Base-by-base conservation (phyloP, 2,797 vertebrate genomes). In the Rhinella marina region DNA sequence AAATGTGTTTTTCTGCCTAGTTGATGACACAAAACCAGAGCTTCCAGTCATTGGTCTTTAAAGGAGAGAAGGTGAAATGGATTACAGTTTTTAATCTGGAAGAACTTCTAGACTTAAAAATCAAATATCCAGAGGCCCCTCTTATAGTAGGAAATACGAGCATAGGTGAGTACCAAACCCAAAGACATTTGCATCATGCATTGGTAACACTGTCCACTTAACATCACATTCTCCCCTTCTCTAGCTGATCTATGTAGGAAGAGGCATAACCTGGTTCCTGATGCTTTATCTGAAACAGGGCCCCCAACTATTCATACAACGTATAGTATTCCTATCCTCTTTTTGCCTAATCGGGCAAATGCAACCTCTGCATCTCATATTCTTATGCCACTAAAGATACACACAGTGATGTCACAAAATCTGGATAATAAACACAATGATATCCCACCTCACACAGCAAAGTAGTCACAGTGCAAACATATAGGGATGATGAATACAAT, bases 71-170 rank as follows among this genome's bases (percentile, higher is more conserved):
- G 91, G 91, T 95, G 85, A 95, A 72, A 7, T 96, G 95, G 96
- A 94, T 97, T 92, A 95, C 94, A 68, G 95, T 95, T 0, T 82
- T 90, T 82, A 93, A 92, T 1, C 92, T 98, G 91, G 91, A 94
- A 62, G 95, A 96, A 80, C 94, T 97, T 90, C 90, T 97, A 54
- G 93, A 96, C 87, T 92, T 96, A n/a, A 97, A 96, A 93, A 64
- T 75, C 88, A 93, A 90, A 8, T 92, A 97, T 90, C 95, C 96
- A 0, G 59, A 93, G 88, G 97, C 96, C 11, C 96, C 96, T 0
- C 85, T 97, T 88, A 91, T 97, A 54, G 91, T 97, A 90, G 96
- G 97, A 41, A 97, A 98, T 93, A 97, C 96, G 68, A 95, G 92
- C 91, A 91, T 96, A 23, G 97, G 96, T 96, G 90, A 59, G 93